Evolutionary conservation across 35 echinoderm and acorn worm genomes (phyloP), one percentile per base, ranked within the genome.

Genomic region (Apostichopus parvimensis): DNA sequence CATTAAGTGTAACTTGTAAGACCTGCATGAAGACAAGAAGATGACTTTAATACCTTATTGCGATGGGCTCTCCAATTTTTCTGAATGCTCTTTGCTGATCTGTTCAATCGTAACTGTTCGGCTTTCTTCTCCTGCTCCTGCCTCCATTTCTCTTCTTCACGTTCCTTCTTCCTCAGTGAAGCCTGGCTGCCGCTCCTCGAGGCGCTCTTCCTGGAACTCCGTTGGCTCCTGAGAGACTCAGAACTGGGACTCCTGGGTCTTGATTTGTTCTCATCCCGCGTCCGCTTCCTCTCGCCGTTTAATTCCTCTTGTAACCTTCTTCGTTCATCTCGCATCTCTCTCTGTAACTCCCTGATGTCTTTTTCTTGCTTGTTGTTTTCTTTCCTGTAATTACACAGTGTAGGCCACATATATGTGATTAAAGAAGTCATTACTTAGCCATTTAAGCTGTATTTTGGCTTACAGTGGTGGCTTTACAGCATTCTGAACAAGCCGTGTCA

Each of bases 1-100:
- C 34, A 45, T 45, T 45, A 45, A 45, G 34, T 4, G 2, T 45
- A 45, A 45, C 34, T 45, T 4, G 34, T 45, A 4, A 45, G 34
- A 45, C 34, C 34, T 45, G 34, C 2, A 4, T 45, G 34, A 61
- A 61, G 58, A 61, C 58, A 61, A 61, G 12, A 61, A 61, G 58
- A 61, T 61, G 12, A 12, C 58, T 61, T 9, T 61, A 79, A 20
- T 57, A 98, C 97, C 93, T 70, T 91, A 70, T 96, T 85, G 17
- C 89, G 94, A 85, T 98, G 97, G 17, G 85, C 91, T 45, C 93
- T 92, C 97, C 97, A 98, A 64, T 94, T 94, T 75, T 91, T 96
- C 95, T 98, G 97, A 15, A 98, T 93, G 28, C 78, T 98, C 53
- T 88, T 94, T 70, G 97, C 97, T 14, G 95, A 94, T 59, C 93